Conservation (phyloP, 2,888 invertebrate genomes). For the Brenthis daphne region DNA sequence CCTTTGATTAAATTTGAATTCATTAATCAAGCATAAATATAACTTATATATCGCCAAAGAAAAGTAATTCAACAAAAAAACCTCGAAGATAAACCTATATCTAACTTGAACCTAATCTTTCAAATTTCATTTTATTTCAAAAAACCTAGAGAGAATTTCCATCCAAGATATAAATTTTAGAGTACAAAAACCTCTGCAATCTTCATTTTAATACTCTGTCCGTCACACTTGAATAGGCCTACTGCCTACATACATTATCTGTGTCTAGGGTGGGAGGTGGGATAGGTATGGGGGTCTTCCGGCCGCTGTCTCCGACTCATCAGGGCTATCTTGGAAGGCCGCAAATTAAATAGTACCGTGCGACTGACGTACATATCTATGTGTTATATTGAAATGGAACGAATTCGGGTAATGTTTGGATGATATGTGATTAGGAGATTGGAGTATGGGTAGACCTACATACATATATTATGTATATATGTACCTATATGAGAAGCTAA, state of each 20-base stretch:
- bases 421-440: background rate
- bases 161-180: slow-evolving; percentile 29
- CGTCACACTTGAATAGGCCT: slow-evolving; percentile 67
- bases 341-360: slow-evolving; percentile 76
- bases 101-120: slow-evolving; percentile 12
- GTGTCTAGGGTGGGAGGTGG: slow-evolving; percentile 48
- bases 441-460: background rate
- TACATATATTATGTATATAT: background rate
- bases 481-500: background rate
- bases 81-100: background rate
- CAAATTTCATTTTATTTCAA: slow-evolving; percentile 17
- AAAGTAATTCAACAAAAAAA: slow-evolving; percentile 2
- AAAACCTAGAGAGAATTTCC: slow-evolving; percentile 11
- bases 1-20: background rate
- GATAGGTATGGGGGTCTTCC: slow-evolving; percentile 59
- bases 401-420: slow-evolving; percentile 7
- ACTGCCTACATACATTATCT: slow-evolving; percentile 55
- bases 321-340: slow-evolving; percentile 76
- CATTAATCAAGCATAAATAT: background rate
- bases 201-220: slow-evolving; percentile 40
- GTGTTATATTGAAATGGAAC: slow-evolving; percentile 5
- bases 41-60: background rate
- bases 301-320: slow-evolving; percentile 77
- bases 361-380: slow-evolving; percentile 45
- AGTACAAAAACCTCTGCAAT: slow-evolving; percentile 37